These are phyloP conservation scores for Tychaedon coryphoeus DNA, from an alignment of 2,113 vertebrate species.

Conservation along the genomic window DNA sequence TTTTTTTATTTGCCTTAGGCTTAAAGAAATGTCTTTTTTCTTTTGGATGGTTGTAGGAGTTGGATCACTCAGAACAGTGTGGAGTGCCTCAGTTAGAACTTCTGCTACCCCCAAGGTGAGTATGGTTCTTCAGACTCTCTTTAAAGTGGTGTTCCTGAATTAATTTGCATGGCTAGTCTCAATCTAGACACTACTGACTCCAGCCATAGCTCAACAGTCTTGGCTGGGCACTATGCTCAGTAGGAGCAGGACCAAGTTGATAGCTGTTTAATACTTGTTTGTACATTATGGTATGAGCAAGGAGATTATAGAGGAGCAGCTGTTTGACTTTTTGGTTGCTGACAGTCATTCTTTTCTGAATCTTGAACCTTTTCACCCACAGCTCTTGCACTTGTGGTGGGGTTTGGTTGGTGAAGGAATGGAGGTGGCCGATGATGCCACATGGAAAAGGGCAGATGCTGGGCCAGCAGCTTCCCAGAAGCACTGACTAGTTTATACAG, in stretches of 20 bases:
- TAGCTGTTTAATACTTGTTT: background rate
- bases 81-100: conserved; percentile 54
- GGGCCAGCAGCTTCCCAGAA: background rate
- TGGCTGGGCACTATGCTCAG: background rate
- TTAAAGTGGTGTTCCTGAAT: background rate
- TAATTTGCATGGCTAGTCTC: background rate
- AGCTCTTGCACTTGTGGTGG: background rate
- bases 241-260: background rate
- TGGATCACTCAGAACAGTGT: conserved; percentile 34
- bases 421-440: background rate
- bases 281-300: background rate
- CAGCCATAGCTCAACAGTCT: background rate
- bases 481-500: background rate
- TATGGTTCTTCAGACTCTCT: background rate
- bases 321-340: conserved; percentile 35
- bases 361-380: conserved; percentile 43
- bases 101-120: conserved; percentile 82
- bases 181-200: background rate
- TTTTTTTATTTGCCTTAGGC: background rate
- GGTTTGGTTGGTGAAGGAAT: conserved; percentile 10
- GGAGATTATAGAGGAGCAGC: conserved; percentile 12
- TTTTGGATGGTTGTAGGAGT: conserved; percentile 70
- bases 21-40: conserved; percentile 5
- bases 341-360: conserved; percentile 48
- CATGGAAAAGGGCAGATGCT: background rate